Evolutionary conservation across 1,140 invertebrate species (phyloP).

Genomic region (Babylonia areolata): DNA sequence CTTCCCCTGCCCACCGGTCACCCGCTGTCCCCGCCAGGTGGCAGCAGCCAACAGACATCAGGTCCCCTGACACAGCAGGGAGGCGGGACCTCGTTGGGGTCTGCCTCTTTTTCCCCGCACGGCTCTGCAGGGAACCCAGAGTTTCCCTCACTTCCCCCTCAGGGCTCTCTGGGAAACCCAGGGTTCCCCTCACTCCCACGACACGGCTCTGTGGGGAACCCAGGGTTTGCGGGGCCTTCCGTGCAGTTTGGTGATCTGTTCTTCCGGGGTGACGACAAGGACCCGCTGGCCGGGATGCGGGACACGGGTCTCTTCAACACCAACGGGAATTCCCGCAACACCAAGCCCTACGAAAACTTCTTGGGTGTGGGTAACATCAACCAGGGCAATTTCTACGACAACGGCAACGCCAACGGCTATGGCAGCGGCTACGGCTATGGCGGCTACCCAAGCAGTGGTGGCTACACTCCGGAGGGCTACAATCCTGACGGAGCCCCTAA

Average conservation of each 20-base stretch:
- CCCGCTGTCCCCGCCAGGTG: neutral
- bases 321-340: neutral
- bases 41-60: neutral
- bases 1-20: no score
- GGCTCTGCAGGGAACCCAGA: no score
- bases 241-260: neutral
- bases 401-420: constrained; percentile 5
- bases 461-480: no score
- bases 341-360: neutral
- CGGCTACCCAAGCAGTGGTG: neutral
- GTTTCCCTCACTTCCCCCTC: neutral
- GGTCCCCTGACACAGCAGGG: neutral
- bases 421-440: neutral
- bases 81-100: no score
- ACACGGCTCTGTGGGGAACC: neutral
- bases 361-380: neutral
- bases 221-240: neutral
- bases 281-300: neutral
- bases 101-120: no score
- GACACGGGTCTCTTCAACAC: constrained; percentile 12
- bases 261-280: constrained; percentile 6
- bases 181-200: neutral
- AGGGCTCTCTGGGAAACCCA: no score
- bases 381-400: neutral
- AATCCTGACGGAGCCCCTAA: neutral